A percentile compares a stretch with the other conserved stretches of the same genome.
phyloP scores from a whole-genome alignment of 1,140 invertebrate genomes.

The Drosophila miranda region DNA sequence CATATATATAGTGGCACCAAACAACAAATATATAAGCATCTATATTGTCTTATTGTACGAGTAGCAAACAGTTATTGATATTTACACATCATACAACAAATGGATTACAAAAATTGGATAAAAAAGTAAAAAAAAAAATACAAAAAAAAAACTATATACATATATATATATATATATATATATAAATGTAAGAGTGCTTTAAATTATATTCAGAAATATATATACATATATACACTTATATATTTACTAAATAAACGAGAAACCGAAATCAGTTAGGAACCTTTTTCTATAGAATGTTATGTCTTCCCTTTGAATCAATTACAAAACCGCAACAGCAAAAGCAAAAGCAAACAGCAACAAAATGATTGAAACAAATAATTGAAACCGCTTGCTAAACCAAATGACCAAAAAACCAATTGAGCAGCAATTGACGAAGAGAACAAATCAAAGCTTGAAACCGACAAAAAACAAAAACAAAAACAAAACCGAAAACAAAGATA shows the following conservation, averaged over 20 bases:
- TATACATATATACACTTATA: constrained; percentile 63
- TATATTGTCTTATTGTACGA: constrained; percentile 62
- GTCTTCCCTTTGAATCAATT: constrained; percentile 80
- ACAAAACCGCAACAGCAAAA: too few relatives aligned
- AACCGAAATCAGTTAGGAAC: constrained; percentile 71
- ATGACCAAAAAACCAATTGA: constrained; percentile 27
- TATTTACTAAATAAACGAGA: constrained; percentile 11
- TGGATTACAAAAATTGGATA: constrained; percentile 3
- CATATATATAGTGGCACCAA: constrained; percentile 61
- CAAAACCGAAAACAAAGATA: constrained; percentile 5
- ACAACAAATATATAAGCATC: constrained; percentile 39
- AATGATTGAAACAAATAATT: constrained; percentile 40
- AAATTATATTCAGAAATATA: constrained; percentile 60
- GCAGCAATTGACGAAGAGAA: constrained; percentile 23
- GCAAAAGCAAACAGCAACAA: constrained; percentile 33
- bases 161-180: constrained; percentile 34
- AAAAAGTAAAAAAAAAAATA: constrained; percentile 17
- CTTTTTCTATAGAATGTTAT: constrained; percentile 77
- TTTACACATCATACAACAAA: constrained; percentile 67
- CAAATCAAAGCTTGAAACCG: constrained; percentile 35
- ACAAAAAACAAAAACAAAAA: constrained; percentile 36
- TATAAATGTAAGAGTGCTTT: constrained; percentile 49
- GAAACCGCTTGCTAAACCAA: constrained; percentile 25
- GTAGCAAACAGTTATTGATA: constrained; percentile 71
- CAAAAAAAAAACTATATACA: constrained; percentile 43